phyloP scores from a whole-genome alignment of 2,888 invertebrate species.

The Ctena decussata region DNA sequence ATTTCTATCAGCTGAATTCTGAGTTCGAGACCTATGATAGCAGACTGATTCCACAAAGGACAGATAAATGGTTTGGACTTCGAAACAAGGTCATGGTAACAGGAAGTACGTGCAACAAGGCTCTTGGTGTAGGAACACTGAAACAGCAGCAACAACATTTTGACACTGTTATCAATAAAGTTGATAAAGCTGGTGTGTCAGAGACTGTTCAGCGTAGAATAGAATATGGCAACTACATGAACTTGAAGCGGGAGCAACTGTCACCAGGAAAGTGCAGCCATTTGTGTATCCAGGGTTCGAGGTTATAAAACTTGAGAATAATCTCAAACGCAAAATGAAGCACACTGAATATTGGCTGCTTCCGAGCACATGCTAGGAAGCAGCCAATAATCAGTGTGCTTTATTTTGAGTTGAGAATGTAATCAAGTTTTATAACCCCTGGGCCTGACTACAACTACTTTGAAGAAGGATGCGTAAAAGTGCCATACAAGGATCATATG shows the following conservation, averaged over 20 bases:
- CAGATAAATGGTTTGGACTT: conserved; percentile 13
- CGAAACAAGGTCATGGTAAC: conserved; percentile 19
- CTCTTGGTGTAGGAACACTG: conserved; percentile 19
- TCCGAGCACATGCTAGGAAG: not conserved
- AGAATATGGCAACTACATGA: conserved; percentile 32
- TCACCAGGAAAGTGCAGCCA: conserved; percentile 5
- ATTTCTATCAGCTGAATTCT: not conserved
- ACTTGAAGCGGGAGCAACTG: conserved; percentile 14
- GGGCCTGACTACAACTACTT: conserved; percentile 6
- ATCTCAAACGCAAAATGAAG: no score
- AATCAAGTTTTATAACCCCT: no score
- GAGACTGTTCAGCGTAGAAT: not conserved
- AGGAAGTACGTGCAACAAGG: conserved; percentile 37
- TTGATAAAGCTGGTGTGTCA: not conserved
- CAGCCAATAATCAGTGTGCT: not conserved
- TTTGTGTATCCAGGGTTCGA: no score
- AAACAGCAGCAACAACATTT: conserved; percentile 32
- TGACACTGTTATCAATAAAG: conserved; percentile 13
- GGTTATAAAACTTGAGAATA: no score
- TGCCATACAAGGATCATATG: not conserved
- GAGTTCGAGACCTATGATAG: not conserved
- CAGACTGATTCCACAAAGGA: not conserved
- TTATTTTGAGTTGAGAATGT: no score
- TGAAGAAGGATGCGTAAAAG: conserved; percentile 23
- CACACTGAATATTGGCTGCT: no score